A percentile compares a stretch with the other conserved stretches of the same genome.
Evolutionary conservation across 2,797 vertebrate species (phyloP).

Genomic region (Lepilemur septentrionalis): DNA sequence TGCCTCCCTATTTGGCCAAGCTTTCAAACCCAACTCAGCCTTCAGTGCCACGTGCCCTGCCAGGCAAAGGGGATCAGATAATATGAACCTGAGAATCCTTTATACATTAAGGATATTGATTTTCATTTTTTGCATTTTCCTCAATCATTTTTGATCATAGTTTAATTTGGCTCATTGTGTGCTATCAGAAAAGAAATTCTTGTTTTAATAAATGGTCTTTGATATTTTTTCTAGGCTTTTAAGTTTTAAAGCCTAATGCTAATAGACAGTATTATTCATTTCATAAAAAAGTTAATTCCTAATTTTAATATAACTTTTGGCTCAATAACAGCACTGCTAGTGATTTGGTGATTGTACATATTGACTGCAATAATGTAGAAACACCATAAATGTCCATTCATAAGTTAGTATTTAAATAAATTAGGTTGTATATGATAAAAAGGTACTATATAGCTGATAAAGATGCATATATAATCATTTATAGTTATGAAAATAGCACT

Average conservation of each 20-base stretch:
- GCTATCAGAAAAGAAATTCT: neutral
- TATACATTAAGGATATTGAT: neutral
- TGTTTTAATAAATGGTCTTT: neutral
- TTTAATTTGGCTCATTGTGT: neutral
- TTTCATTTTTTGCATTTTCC: neutral
- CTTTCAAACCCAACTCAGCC: neutral
- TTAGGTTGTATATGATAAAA: neutral
- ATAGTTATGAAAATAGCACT: neutral
- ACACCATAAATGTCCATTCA: neutral
- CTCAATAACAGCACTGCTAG: neutral
- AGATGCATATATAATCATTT: neutral
- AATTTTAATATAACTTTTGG: neutral
- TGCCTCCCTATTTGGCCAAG: neutral
- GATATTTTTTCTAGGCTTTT: neutral
- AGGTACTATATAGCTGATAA: neutral
- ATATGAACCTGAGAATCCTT: neutral
- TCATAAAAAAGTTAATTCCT: neutral
- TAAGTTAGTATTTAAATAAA: neutral
- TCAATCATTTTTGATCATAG: neutral
- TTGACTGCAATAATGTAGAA: neutral
- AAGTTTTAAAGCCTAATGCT: neutral
- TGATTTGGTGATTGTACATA: neutral
- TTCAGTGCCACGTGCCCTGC: neutral
- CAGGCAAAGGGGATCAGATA: neutral
- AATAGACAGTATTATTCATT: neutral